Percentiles rank a stretch among this genome's conserved stretches.
Conservation (phyloP, 2,797 vertebrate species). For the Sebastiscus albofasciatus region DNA sequence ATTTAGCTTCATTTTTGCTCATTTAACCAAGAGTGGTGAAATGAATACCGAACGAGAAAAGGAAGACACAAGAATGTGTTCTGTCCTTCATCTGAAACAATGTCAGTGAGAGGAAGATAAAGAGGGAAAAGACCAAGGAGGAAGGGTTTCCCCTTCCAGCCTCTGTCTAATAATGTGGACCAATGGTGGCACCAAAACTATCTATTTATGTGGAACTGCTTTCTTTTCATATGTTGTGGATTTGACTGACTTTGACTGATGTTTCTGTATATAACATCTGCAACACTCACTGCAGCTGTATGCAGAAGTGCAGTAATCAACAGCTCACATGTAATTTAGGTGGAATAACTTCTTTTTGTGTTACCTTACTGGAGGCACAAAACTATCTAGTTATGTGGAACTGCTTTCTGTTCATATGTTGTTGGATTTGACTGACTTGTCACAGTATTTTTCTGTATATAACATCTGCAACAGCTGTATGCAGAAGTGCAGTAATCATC, state of each 20-base stretch:
- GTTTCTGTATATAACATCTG: not conserved
- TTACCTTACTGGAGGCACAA: constrained; percentile 79
- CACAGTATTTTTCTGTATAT: too few species aligned
- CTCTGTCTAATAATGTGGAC: not conserved
- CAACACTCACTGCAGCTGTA: not conserved
- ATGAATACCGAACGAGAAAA: not conserved
- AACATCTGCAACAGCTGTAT: not conserved
- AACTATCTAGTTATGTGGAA: too few species aligned
- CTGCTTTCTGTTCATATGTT: not conserved
- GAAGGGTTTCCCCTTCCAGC: not conserved
- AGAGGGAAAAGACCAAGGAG: not conserved
- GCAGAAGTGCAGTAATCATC: constrained; percentile 3
- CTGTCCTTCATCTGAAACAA: not conserved
- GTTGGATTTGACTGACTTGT: not conserved
- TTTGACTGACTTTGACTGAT: too few species aligned
- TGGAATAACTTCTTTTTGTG: constrained; percentile 22
- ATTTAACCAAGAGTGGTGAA: not conserved
- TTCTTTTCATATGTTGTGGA: not conserved
- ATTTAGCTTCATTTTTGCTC: not conserved
- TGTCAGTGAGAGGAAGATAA: not conserved
- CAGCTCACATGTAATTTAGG: constrained; percentile 19
- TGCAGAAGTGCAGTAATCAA: constrained; percentile 1
- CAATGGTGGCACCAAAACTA: not conserved
- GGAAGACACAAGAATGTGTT: not conserved
- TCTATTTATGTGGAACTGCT: too few species aligned